Base-by-base conservation (phyloP, 2,113 vertebrate species). In the Heptranchias perlo region DNA sequence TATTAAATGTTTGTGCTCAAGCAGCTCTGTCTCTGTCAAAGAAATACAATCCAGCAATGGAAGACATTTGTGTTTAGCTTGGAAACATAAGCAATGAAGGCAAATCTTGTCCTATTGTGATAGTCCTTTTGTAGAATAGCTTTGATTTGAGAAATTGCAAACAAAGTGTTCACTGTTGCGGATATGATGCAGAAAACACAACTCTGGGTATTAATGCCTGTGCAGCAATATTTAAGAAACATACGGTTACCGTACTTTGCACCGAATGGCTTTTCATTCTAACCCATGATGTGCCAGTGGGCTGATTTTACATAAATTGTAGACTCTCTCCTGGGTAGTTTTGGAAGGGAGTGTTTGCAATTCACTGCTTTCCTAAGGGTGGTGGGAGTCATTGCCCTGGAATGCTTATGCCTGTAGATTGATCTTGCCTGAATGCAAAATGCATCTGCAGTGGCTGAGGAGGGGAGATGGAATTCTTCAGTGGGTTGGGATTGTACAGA, bases 161-260 rank as follows among this genome's bases (percentile, higher is more conserved):
- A 49, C n/a, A 49, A 67, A 47, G 1, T 61, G 44, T 67, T 64
- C 64, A 67, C 25, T 67, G 64, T 91, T 91, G 31, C 31, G 16
- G n/a, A 61, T 39, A 82, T 54, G 47, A 89, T 49, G 49, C 44
- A 89, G 49, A 89, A 54, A 10, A 76, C 4, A 35, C 25, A 91
- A 91, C 28, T 47, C 93, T 69, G 25, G 44, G 44, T 95, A 95
- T 67, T 94, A 44, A 47, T 95, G 61, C 64, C 93, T 69, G 92
- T 47, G 62, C 61, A 94, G 92, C 92, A 94, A 65, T 94, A 65
- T 94, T 94, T 65, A 94, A 94, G 39, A 87, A 47, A 23, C 47
- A 87, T 87, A 14, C 44, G 14, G 14, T 54, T 44, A 47, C 62
- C 49, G 31, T 58, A 91, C 21, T 89, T 89, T 52, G 91, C 61